Evolutionary conservation across 2,113 vertebrate genomes (phyloP), one percentile per base, ranked within the genome.

Genomic region (Aramus guarauna): DNA sequence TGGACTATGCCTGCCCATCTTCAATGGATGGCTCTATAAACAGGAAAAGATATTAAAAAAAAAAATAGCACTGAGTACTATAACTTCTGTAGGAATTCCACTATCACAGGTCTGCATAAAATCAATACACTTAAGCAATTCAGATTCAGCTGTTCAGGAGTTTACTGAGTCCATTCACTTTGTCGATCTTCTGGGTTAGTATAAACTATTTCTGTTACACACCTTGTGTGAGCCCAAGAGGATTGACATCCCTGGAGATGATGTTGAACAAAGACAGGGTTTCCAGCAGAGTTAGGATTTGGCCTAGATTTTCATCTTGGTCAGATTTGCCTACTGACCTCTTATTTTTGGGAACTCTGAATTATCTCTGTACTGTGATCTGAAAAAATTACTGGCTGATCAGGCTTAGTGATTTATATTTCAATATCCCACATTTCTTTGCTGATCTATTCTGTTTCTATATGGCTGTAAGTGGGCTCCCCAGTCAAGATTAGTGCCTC

Each of bases 291-390:
- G 58, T 64, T 50, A 73, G 20, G n/a, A 50, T 66, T 81, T 95
- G 88, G 81, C 69, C 88, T 87, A 62, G 37, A 75, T 89, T 82
- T 94, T 4, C 50, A 52, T 94, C 39, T 56, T 82, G 37, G 58
- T 58, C 74, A 74, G 37, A 64, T 69, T 85, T 92, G 24, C 7
- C 0, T 88, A 29, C 24, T 58, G 43, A 75, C 55, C 21, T 88
- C 63, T 90, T 92, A 52, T 48, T 84, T 91, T 87, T 52, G 48
- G 56, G 48, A 89, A 75, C 30, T 80, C 59, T 75, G 58, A 90
- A n/a, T 76, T 81, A 2, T 71, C 48, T 92, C 22, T 83, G 52
- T 53, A 6, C 52, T 59, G 34, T 45, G 32, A 4, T 77, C 68
- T 86, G 47, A 91, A 96, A 84, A 91, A 88, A 30, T 3, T 73